A percentile compares a stretch with the other conserved stretches of the same genome.
phyloP scores from a whole-genome alignment of 2,888 invertebrate genomes.

The Xiphydria camelus region DNA sequence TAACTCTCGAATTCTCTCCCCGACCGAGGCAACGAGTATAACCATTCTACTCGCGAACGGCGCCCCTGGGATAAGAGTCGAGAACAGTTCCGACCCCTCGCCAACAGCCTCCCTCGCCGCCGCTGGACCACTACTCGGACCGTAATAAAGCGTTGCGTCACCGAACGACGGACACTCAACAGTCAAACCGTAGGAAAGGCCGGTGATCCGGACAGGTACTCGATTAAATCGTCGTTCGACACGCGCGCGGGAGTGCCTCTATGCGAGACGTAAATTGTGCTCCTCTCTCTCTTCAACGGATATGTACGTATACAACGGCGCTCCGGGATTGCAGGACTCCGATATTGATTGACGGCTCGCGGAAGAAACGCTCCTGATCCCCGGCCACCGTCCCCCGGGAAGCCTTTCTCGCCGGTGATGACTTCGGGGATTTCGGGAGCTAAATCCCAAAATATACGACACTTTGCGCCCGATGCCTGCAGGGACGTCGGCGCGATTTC shows the following conservation, averaged over 20 bases:
- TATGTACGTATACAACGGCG: no score
- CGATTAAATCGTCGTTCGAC: slow-evolving; percentile 4
- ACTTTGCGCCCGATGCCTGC: slow-evolving; percentile 16
- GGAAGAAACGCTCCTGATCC: slow-evolving; percentile 24
- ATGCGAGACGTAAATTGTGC: no score
- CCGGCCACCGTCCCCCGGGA: slow-evolving; percentile 7
- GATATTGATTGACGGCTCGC: slow-evolving; percentile 32
- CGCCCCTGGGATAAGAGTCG: slow-evolving; percentile 38
- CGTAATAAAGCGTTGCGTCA: slow-evolving; percentile 37
- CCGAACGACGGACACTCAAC: slow-evolving; percentile 26
- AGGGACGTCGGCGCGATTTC: not conserved
- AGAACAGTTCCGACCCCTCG: slow-evolving; percentile 28
- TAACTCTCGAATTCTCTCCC: slow-evolving; percentile 37
- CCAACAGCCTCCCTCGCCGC: slow-evolving; percentile 2
- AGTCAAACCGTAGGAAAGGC: not conserved
- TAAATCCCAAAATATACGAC: slow-evolving; percentile 29
- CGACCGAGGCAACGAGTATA: slow-evolving; percentile 33
- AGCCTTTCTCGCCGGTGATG: slow-evolving; percentile 25
- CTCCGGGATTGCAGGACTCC: no score
- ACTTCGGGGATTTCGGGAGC: slow-evolving; percentile 30
- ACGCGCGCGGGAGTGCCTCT: no score
- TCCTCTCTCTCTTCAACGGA: no score
- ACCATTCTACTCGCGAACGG: slow-evolving; percentile 43
- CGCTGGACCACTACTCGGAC: slow-evolving; percentile 22
- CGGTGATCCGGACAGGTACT: slow-evolving; percentile 5